Base-by-base conservation (phyloP, 2,797 vertebrate species). In the Decapterus maruadsi region DNA sequence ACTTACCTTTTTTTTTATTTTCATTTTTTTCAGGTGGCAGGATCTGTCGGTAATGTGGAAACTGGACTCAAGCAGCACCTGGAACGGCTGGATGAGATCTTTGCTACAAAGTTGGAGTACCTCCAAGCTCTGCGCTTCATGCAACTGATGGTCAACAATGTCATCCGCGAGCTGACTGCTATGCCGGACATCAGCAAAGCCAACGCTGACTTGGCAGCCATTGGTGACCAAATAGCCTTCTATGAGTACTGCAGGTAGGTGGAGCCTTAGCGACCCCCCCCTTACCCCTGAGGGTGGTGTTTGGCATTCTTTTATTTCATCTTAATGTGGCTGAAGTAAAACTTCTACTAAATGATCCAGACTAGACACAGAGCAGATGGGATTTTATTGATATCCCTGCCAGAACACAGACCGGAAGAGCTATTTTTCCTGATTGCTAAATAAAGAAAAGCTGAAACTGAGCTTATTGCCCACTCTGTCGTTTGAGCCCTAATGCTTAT, bases 161-260 rank as follows among this genome's bases (percentile, higher is more conserved):
- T 98, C 8, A 54, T 96, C 26, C 82, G 76, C 12, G 96, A 99
- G 91, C 95, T 99, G 36, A 92, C 94, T 0, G 91, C 92, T 61
- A 90, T 98, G 87, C 97, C 97, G 0, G 87, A 91, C 79, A 94
- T 97, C 92, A 88, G 19, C 53, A 90, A 88, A 13, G 78, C 93
- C 84, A 96, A 94, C 0, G 26, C 92, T 0, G 84, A 96, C 86
- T 90, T 99, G 89, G 94, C 94, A 0, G 40, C 57, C 43, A 85
- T 97, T 3, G 94, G 96, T 0, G 61, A 92, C 53, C 88, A 94
- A 66, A 90, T 95, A 0, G 87, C 91, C 82, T 92, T 89, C 3
- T 34, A 96, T 8, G 98, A 99, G 86, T 95, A 98, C 81, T 98
- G 97, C 92, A 96, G 98, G 98, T 98, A 90, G 59, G 87, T 16